Conservation (phyloP, 2,797 vertebrate genomes). For the Telmatherina bonti region DNA sequence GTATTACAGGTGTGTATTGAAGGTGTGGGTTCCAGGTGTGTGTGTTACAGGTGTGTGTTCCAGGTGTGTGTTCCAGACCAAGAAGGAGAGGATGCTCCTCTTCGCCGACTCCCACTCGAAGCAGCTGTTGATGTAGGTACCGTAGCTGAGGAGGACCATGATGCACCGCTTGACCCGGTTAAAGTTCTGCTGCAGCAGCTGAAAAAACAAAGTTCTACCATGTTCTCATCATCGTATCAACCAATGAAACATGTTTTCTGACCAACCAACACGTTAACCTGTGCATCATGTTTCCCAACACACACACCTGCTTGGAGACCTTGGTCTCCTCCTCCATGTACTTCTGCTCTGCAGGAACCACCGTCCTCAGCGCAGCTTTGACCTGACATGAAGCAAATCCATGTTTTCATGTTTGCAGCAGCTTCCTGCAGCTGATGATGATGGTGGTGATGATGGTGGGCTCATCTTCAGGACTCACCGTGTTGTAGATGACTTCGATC, state of each 20-base stretch:
- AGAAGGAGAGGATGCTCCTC: slow-evolving; percentile 90
- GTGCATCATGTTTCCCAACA: too few relatives aligned
- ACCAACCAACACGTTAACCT: too few relatives aligned
- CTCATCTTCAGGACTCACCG: slow-evolving; percentile 84
- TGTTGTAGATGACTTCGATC: slow-evolving; percentile 97
- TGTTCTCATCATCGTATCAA: background rate
- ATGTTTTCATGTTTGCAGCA: too few relatives aligned
- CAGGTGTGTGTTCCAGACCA: slow-evolving; percentile 86
- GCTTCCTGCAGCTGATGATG: too few relatives aligned
- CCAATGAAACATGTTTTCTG: too few relatives aligned
- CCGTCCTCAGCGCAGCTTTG: slow-evolving; percentile 91
- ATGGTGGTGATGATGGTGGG: too few relatives aligned
- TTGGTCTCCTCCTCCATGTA: slow-evolving; percentile 95
- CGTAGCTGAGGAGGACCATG: slow-evolving; percentile 88
- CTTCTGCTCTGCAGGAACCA: slow-evolving; percentile 92
- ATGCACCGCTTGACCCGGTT: slow-evolving; percentile 88
- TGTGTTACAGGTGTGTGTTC: too few relatives aligned
- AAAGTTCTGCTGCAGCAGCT: slow-evolving; percentile 92
- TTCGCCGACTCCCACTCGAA: slow-evolving; percentile 93
- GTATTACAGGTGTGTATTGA: background rate
- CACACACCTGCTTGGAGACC: slow-evolving; percentile 92
- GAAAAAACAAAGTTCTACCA: slow-evolving; percentile 7
- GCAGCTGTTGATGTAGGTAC: slow-evolving; percentile 91
- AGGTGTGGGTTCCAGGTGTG: background rate
- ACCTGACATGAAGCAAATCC: slow-evolving; percentile 78